A percentile compares a stretch with the other conserved stretches of the same genome.
phyloP scores from a whole-genome alignment of 2,888 invertebrate genomes.

The Thalpophila matura region DNA sequence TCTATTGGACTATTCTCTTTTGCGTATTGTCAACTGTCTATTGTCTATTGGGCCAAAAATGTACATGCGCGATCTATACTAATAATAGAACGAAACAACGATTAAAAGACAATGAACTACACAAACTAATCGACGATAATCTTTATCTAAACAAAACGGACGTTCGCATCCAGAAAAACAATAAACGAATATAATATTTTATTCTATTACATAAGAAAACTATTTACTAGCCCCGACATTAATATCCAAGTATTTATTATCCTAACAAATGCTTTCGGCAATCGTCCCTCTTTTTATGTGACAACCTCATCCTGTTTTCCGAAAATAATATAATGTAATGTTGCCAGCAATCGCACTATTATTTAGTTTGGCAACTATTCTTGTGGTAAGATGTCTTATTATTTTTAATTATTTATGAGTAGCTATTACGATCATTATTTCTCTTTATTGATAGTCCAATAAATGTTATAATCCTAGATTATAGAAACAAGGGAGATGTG shows the following conservation, averaged over 20 bases:
- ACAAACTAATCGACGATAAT: not conserved
- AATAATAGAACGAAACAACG: too few species aligned
- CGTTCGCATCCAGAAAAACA: slow-evolving; percentile 7
- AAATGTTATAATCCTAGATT: not conserved
- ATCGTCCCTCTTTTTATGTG: slow-evolving; percentile 51
- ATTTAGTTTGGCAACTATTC: slow-evolving; percentile 44
- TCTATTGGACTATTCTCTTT: too few species aligned
- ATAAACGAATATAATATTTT: too few species aligned
- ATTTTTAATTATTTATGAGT: slow-evolving; percentile 39
- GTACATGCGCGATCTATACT: too few species aligned
- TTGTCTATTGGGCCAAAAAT: too few species aligned
- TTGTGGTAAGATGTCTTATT: slow-evolving; percentile 21
- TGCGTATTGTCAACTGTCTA: too few species aligned
- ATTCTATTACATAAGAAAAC: slow-evolving; percentile 27
- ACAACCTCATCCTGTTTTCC: slow-evolving; percentile 59
- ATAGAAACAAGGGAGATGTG: too few species aligned
- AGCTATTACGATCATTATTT: slow-evolving; percentile 22
- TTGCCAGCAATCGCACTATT: slow-evolving; percentile 45
- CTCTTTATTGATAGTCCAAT: not conserved
- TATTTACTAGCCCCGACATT: slow-evolving; percentile 25
- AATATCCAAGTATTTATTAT: slow-evolving; percentile 48
- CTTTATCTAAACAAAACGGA: not conserved
- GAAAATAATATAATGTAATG: slow-evolving; percentile 53
- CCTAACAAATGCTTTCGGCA: slow-evolving; percentile 47
- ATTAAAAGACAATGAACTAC: not conserved